Base-by-base conservation (phyloP, 1,140 invertebrate genomes). In the Diabrotica undecimpunctata region DNA sequence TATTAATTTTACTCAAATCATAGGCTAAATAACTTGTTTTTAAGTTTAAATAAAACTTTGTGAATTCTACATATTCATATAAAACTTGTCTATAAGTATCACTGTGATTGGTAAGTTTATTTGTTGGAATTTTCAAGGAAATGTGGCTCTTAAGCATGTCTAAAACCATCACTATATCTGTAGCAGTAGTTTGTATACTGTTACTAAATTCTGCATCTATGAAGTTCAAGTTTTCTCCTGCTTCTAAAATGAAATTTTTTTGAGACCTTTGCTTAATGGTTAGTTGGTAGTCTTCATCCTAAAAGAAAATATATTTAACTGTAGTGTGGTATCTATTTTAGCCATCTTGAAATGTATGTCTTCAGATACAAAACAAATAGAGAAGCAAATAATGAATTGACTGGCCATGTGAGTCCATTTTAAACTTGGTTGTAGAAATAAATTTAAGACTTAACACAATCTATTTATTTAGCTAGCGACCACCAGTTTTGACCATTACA, bases 51-150 rank as follows among this genome's bases (percentile, higher is more conserved):
- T 72, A 72, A 55, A 75, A 77, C 53, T 70, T 65, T 14, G 63
- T 63, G 56, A 75, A 70, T 57, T 77, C 75, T 7, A 41, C 62
- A 54, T 72, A 75, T 71, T 77, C 74, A 8, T 67, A 38, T 12
- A 77, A 55, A 11, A 75, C 66, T 55, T 64, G 69, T 39, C 59
- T 61, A 41, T 71, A 75, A n/a, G 67, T 57, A 14, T 71, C 65
- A 12, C 57, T 57, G 7, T 66, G 46, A 58, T 71, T 69, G 68
- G 57, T 50, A 7, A 51, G 37, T n/a, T 25, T n/a, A 13, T 54
- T 36, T 11, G 25, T 37, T 56, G 38, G 36, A 9, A 62, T 61
- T 62, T 66, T 67, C 8, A 39, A 55, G 37, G 25, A 25, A n/a
- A 69, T 39, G 58, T 66, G 59, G 9, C 14, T 11, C 59, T 36